Base-by-base conservation (phyloP, 2,113 vertebrate genomes). In the Trematomus loennbergii region DNA sequence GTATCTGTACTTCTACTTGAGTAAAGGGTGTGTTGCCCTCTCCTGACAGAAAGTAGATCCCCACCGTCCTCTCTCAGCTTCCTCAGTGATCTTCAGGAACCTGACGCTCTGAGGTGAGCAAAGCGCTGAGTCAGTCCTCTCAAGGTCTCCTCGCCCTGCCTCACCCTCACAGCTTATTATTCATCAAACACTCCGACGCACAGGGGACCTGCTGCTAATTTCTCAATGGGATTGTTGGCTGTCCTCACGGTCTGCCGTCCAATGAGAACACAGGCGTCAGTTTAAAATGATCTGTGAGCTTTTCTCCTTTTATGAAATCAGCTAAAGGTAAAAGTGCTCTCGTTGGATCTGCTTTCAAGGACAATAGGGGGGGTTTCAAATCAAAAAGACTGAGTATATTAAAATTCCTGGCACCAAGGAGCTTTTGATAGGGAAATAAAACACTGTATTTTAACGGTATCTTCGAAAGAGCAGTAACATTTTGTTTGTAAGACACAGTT, bases 141-240 rank as follows among this genome's bases (percentile, higher is more conserved):
- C 88, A 90, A 92, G 85, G 89, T 91, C 88, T 88, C 91, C 79
- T 85, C 49, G 85, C 82, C 80, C 87, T 84, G 76, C 83, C 82
- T 88, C 88, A 89, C 87, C 88, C 88, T 89, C 91, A 88, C 81
- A 81, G 83, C 79, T 94, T 91, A 94, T 94, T 93, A 94, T 94
- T 94, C 90, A 94, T 94, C 90, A 87, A 88, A 91, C 25, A 63
- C 59, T 85, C 75, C 81, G 91, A 90, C 89, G 88, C 90, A 88
- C 88, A 87, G 81, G 78, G n/a, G 87, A 82, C 75, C 89, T 92
- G 88, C 89, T 92, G 88, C 82, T 93, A 91, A 93, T 94, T 93
- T 92, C 91, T 93, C 93, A 92, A 93, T 94, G 93, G 93, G 87
- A 88, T 90, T n/a, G 88, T 93, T 94, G 92, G 92, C 92, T 67